Conservation (phyloP, 1,140 invertebrate species). For the Drosophila pandora region DNA sequence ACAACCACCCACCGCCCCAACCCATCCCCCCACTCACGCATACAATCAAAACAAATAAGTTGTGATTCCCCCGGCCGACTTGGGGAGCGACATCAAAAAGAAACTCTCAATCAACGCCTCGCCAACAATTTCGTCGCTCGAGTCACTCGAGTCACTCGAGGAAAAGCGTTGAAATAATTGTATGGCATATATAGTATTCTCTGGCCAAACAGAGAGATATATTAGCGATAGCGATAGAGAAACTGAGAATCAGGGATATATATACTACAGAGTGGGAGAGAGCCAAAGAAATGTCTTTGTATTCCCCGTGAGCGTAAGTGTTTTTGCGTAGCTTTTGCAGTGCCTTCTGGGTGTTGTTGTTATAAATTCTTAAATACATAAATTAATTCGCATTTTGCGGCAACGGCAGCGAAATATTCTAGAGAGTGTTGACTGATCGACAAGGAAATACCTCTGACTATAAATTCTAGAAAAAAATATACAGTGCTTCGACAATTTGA, state of each 20-base stretch:
- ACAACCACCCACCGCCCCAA: background rate
- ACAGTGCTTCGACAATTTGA: background rate
- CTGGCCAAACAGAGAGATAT: conserved; percentile 23
- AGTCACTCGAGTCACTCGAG: conserved; percentile 72
- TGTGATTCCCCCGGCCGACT: conserved; percentile 10
- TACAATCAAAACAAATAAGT: conserved; percentile 10
- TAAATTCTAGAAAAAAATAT: conserved; percentile 2
- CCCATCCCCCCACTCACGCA: conserved; percentile 31
- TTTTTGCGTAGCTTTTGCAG: conserved; percentile 21
- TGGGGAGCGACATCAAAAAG: conserved; percentile 55
- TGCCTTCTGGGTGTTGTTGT: conserved; percentile 24
- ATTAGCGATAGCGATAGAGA: background rate
- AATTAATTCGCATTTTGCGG: conserved; percentile 67
- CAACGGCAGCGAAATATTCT: conserved; percentile 25
- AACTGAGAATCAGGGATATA: background rate
- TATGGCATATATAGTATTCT: conserved; percentile 17
- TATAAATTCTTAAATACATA: conserved; percentile 70
- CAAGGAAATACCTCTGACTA: conserved; percentile 26
- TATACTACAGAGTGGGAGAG: background rate
- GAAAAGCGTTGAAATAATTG: conserved; percentile 61
- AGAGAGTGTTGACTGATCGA: conserved; percentile 15
- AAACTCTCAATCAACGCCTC: conserved; percentile 79
- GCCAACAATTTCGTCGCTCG: conserved; percentile 71
- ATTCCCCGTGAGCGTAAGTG: conserved; percentile 16
- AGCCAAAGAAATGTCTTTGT: conserved; percentile 3